Evolutionary conservation across 2,113 vertebrate species (phyloP).

Genomic region (Aphelocoma coerulescens): DNA sequence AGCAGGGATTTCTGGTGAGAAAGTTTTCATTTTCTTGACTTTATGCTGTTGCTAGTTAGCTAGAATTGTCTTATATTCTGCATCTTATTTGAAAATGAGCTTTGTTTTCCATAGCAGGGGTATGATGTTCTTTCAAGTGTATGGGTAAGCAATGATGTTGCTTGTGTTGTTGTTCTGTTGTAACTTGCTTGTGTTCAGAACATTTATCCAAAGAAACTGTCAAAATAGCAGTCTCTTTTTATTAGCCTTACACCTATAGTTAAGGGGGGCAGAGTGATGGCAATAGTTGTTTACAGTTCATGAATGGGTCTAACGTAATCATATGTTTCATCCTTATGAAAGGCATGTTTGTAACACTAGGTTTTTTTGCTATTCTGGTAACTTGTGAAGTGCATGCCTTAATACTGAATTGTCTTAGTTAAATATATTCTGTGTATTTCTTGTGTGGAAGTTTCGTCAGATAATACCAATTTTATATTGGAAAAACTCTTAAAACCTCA

Average conservation of each 20-base stretch:
- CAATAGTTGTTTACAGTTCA: not conserved
- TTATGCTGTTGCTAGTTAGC: not conserved
- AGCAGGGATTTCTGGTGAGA: slow-evolving; percentile 13
- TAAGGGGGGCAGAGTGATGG: not conserved
- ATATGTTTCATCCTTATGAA: not conserved
- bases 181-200: not conserved
- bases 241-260: not conserved
- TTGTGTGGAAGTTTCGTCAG: not conserved
- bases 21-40: not conserved
- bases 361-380: not conserved
- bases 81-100: not conserved
- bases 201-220: not conserved
- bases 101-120: not conserved
- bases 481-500: not conserved
- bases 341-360: not conserved
- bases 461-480: not conserved
- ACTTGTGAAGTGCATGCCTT: rapidly evolving
- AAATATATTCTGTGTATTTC: not conserved
- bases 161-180: too few species aligned
- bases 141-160: not conserved
- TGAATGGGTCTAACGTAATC: not conserved
- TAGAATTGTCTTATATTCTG: not conserved
- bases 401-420: not conserved
- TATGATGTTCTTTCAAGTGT: not conserved
- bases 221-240: not conserved